Base-by-base conservation (phyloP, 2,888 invertebrate genomes). In the Clistopyga incitator region DNA sequence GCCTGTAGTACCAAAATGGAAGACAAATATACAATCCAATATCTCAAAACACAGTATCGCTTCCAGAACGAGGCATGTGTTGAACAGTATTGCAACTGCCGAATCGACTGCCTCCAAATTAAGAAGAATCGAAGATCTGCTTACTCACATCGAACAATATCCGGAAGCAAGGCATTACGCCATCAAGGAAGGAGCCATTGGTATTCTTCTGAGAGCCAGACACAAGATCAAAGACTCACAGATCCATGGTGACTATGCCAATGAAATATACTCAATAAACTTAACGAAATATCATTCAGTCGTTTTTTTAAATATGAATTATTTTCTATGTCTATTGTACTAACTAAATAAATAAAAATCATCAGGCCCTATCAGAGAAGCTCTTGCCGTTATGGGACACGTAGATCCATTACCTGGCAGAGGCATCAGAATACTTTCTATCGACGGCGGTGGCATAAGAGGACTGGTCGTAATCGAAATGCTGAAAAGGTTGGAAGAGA, bases 381-480 rank as follows among this genome's bases (percentile, higher is more conserved):
- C 96, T 83, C 92, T 96, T 91, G 95, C 97, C 0, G 93, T 97
- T 81, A 92, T 97, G 86, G 98, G 98, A 0, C 94, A 97, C 91
- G 92, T 95, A 0, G 95, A 95, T 65, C 96, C 97, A 6, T 94
- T 96, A 4, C 95, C 95, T 78, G 95, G 96, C 0, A 94, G 94
- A 38, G 98, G 98, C 0, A 96, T 98, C 65, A 94, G 96, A 90
- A 95, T 98, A 77, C 94, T 98, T 71, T 94, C 97, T 0, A 97
- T 98, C 88, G 98, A 98, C 94, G 98, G 98, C 2, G 98, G 98
- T 59, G 98, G 98, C 67, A 96, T 97, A 83, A 95, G 98, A 83
- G 98, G 98, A n/a, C 94, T 98, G 84, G 94, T 98, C 84, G 97
- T 97, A 3, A 95, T 98, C 84, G 97, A 98, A 93, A 95, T 98